Evolutionary conservation across 2,113 vertebrate species (phyloP).

Genomic region (Heterocephalus glaber): DNA sequence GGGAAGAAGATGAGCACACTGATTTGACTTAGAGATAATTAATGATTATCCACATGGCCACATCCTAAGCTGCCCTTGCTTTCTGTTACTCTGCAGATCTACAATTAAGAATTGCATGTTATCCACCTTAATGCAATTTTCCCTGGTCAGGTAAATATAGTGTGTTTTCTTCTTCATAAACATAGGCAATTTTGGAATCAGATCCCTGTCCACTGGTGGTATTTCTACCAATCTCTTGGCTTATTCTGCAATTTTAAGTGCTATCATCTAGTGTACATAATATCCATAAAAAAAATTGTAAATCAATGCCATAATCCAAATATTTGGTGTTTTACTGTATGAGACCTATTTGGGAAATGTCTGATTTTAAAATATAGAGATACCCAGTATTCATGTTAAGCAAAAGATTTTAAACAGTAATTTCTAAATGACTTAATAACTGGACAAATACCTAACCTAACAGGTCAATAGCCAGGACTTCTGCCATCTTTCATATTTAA

Average conservation of each 20-base stretch:
- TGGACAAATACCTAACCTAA: background rate
- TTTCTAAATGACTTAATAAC: constrained; percentile 35
- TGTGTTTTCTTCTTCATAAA: constrained; percentile 20
- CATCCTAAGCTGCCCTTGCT: constrained; percentile 8
- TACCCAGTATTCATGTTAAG: background rate
- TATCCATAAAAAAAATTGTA: background rate
- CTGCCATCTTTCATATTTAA: background rate
- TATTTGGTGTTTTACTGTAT: background rate
- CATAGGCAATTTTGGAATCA: background rate
- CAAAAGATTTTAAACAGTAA: constrained; percentile 48
- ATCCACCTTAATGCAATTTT: background rate
- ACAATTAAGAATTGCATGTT: background rate
- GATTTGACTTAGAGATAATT: constrained; percentile 50
- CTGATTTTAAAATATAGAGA: background rate
- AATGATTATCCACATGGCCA: constrained; percentile 61
- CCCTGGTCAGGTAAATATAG: background rate
- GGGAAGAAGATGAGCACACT: background rate
- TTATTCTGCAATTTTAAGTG: background rate
- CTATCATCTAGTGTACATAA: background rate
- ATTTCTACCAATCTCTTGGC: background rate
- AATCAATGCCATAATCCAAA: background rate
- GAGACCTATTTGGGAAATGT: constrained; percentile 21
- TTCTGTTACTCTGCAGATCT: background rate
- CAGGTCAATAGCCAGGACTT: background rate
- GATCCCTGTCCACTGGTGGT: background rate